Base-by-base conservation (phyloP, 2,113 vertebrate genomes). In the Puntigrus tetrazona region DNA sequence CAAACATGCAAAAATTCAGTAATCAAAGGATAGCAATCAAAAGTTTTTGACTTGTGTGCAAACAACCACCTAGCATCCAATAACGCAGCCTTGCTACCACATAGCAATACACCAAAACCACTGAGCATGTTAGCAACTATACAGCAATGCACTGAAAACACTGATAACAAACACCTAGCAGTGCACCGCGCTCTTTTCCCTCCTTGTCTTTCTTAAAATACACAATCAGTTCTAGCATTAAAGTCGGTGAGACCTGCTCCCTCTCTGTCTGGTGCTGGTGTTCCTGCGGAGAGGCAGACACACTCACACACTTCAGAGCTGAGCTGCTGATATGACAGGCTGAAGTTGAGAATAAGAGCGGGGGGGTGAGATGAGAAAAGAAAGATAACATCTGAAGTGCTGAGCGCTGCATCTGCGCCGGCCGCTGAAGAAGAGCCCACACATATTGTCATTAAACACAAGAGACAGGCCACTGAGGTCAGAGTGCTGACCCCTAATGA, bases 311-410 rank as follows among this genome's bases (percentile, higher is more conserved):
- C 34, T 78, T 78, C 13, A 80, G 50, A 25, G 34, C 63, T 29
- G 36, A 41, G 65, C 27, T 45, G 18, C 47, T 79, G 36, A 41
- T 61, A 73, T 79, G 63, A 75, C 67, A 55, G 52, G 36, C n/a
- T 43, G 65, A 18, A 85, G 31, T 10, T 41, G 75, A 84, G 57
- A 84, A 45, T 31, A 50, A 77, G 38, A 84, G 72, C 63, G 18
- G 16, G 38, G 61, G 75, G 63, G 83, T 29, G 83, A 84, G 63
- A 67, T 41, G 29, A 61, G 38, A 31, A 50, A 73, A 3, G 3
- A 50, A 18, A 81, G 61, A 81, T 81, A 67, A 67, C 78, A 67
- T 81, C 78, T 81, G 78, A 81, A 81, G 78, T 81, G 61, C 61
- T 81, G 61, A 67, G 41, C 10, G 10, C 59, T 63, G 57, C 78